Percentiles rank a stretch among this genome's conserved stretches.
Conservation (phyloP, 2,888 invertebrate species). For the Hecatera dysodea region DNA sequence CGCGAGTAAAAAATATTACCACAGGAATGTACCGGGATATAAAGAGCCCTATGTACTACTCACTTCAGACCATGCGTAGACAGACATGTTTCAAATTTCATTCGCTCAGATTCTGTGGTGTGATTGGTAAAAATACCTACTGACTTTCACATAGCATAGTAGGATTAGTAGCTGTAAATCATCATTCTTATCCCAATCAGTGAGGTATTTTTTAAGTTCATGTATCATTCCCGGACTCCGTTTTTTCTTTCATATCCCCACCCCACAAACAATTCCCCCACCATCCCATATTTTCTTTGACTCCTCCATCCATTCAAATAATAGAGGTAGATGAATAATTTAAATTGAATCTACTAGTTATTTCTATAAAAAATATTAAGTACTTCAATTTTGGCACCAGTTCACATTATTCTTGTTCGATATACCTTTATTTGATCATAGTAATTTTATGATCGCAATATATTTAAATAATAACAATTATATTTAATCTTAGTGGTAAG, state of each 20-base stretch:
- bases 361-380: not conserved
- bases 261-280: not conserved
- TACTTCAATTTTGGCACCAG: conserved; percentile 1
- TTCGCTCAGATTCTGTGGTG: too few species aligned
- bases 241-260: not conserved
- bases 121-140: too few species aligned
- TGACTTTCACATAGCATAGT: too few species aligned
- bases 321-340: not conserved
- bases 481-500: not conserved
- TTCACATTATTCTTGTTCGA: conserved; percentile 9
- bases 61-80: too few species aligned
- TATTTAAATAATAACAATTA: not conserved
- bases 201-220: too few species aligned
- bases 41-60: too few species aligned
- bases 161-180: too few species aligned
- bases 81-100: too few species aligned
- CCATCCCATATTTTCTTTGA: not conserved
- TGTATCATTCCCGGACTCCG: not conserved
- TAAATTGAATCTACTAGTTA: conserved; percentile 3
- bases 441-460: conserved; percentile 2
- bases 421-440: conserved; percentile 7
- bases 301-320: not conserved
- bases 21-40: too few species aligned
- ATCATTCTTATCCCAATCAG: too few species aligned
- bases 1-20: not conserved